Percentiles rank a stretch among this genome's conserved stretches.
phyloP scores from a whole-genome alignment of 1,140 invertebrate genomes.

The Achroia grisella region DNA sequence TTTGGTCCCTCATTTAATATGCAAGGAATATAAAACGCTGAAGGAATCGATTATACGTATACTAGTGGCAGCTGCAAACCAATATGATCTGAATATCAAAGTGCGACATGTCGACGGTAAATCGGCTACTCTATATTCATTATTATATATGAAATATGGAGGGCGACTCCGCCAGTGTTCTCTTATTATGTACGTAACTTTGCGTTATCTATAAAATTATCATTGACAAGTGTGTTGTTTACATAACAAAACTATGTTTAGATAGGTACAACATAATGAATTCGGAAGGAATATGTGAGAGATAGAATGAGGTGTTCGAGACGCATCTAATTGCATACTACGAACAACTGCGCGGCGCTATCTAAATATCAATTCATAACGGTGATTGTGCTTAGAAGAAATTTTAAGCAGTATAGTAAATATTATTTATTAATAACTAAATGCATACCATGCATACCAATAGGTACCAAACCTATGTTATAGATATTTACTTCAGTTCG shows the following conservation, averaged over 20 bases:
- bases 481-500: no score
- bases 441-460: no score
- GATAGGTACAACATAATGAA: conserved; percentile 13
- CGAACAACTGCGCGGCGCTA: no score
- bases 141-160: conserved; percentile 45
- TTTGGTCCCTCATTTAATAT: conserved; percentile 72
- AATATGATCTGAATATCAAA: conserved; percentile 61
- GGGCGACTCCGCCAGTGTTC: conserved; percentile 19
- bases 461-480: no score
- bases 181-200: conserved; percentile 48
- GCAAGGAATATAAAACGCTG: conserved; percentile 71
- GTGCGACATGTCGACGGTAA: conserved; percentile 22
- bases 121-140: conserved; percentile 32
- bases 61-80: conserved; percentile 50
- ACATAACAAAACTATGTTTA: conserved; percentile 21
- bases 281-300: conserved; percentile 14
- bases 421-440: no score
- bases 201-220: conserved; percentile 51
- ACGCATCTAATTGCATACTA: no score
- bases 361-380: no score
- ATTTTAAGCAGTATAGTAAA: no score
- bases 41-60: conserved; percentile 47
- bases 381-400: no score
- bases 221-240: conserved; percentile 34
- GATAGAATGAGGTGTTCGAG: background rate